Evolutionary conservation across 1,140 invertebrate genomes (phyloP).

Genomic region (Pristionchus pacificus): DNA sequence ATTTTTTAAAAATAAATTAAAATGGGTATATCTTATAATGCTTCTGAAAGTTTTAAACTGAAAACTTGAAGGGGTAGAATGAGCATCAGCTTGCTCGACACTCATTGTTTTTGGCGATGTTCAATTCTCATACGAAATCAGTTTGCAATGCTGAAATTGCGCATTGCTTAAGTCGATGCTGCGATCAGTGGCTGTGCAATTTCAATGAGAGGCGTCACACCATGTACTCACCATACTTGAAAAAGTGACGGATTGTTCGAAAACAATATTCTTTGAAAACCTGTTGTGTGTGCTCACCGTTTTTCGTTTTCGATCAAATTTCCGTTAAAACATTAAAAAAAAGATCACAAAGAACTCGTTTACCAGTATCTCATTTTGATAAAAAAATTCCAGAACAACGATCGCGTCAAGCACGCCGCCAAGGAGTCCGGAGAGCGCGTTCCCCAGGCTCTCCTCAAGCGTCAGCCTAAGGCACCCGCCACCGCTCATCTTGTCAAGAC

Average conservation of each 20-base stretch:
- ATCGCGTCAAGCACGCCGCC: conserved; percentile 13
- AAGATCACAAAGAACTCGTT: too few relatives aligned
- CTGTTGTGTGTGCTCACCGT: too few relatives aligned
- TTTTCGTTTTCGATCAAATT: too few relatives aligned
- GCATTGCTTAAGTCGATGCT: not conserved
- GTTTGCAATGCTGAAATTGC: too few relatives aligned
- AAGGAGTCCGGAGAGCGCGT: conserved; percentile 28
- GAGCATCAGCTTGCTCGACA: conserved; percentile 36
- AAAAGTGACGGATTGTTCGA: too few relatives aligned
- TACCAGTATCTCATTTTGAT: too few relatives aligned
- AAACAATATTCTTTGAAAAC: too few relatives aligned
- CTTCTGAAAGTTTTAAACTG: conserved; percentile 6
- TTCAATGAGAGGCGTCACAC: too few relatives aligned
- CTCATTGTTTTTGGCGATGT: conserved; percentile 28
- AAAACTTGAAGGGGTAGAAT: conserved; percentile 43
- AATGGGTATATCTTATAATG: conserved; percentile 31
- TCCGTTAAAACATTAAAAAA: too few relatives aligned
- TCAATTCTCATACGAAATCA: too few relatives aligned
- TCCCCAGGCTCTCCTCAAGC: conserved; percentile 14
- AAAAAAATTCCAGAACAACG: not conserved
- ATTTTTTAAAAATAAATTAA: conserved; percentile 51
- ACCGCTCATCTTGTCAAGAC: conserved; percentile 46
- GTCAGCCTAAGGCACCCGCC: conserved; percentile 45
- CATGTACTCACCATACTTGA: too few relatives aligned
- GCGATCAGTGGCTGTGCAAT: not conserved